phyloP scores from a whole-genome alignment of 2,888 invertebrate species.

The Dendrolimus houi region DNA sequence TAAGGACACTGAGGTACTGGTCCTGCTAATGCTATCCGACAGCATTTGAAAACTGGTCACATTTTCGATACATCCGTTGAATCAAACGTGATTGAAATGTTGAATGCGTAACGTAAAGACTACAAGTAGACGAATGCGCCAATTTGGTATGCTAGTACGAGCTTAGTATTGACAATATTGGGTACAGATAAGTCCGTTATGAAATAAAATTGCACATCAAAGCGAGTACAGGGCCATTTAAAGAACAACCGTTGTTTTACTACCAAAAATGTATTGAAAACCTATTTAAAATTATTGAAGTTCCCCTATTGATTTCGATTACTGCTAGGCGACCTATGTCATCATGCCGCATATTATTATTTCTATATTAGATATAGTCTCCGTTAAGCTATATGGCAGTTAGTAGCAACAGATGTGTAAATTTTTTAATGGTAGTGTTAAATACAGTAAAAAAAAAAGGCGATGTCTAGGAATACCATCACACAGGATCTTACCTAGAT shows the following conservation, averaged over 20 bases:
- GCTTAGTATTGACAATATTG: conserved; percentile 42
- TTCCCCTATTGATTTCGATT: neutral
- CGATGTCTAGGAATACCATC: too few species aligned
- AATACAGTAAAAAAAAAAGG: too few species aligned
- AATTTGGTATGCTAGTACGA: conserved; percentile 41
- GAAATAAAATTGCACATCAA: conserved; percentile 35
- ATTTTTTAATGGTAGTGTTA: too few species aligned
- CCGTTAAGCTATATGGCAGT: too few species aligned
- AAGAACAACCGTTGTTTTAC: conserved; percentile 39
- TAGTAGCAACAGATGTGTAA: too few species aligned
- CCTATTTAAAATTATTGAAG: neutral
- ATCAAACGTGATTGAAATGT: conserved; percentile 55
- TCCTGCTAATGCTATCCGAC: conserved; percentile 31
- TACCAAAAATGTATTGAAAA: conserved; percentile 2
- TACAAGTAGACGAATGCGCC: conserved; percentile 32
- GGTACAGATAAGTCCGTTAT: conserved; percentile 57
- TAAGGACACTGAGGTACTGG: conserved; percentile 49
- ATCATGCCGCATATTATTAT: neutral
- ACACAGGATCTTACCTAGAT: too few species aligned
- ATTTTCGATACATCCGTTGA: conserved; percentile 60
- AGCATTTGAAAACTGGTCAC: conserved; percentile 58
- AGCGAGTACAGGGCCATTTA: conserved; percentile 32
- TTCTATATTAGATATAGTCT: neutral
- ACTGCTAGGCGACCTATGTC: neutral
- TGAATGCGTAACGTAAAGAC: conserved; percentile 30